Evolutionary conservation across 1,140 invertebrate genomes (phyloP).

Genomic region (Anagrus nilaparvatae): DNA sequence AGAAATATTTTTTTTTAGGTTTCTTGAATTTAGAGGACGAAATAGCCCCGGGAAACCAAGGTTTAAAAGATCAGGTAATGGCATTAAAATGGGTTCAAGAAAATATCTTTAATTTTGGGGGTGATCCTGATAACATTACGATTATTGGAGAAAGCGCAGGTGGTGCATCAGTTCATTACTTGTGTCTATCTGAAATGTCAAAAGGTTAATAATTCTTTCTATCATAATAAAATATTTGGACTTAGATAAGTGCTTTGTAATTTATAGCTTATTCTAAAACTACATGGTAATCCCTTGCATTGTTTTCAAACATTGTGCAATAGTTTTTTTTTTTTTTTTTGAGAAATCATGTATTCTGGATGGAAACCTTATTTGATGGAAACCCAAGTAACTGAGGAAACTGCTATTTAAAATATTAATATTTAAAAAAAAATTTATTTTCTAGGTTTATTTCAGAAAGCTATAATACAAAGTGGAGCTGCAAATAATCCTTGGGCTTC

Average conservation of each 20-base stretch:
- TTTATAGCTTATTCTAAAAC: too few relatives aligned
- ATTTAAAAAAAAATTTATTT: too few relatives aligned
- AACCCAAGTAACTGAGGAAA: too few relatives aligned
- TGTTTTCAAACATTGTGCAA: too few relatives aligned
- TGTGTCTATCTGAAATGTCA: conserved; percentile 27
- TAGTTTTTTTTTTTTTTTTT: too few relatives aligned
- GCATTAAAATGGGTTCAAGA: conserved; percentile 46
- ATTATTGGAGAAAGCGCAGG: conserved; percentile 42
- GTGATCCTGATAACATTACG: conserved; percentile 42
- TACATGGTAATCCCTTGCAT: too few relatives aligned
- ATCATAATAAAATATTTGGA: too few relatives aligned
- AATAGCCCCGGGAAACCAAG: conserved; percentile 32
- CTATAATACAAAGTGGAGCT: conserved; percentile 49
- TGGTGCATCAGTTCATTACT: conserved; percentile 28
- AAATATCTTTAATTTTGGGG: conserved; percentile 44
- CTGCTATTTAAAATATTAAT: too few relatives aligned
- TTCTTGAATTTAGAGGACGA: conserved; percentile 30
- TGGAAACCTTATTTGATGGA: too few relatives aligned
- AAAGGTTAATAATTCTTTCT: conserved; percentile 13
- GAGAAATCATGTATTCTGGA: too few relatives aligned
- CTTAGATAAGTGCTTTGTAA: too few relatives aligned
- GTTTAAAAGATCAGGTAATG: conserved; percentile 32
- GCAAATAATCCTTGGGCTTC: conserved; percentile 39
- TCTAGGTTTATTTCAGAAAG: conserved; percentile 48
- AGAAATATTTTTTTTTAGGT: conserved; percentile 25